Evolutionary conservation across 2,888 invertebrate genomes (phyloP).

Genomic region (Cheilosia impressa): DNA sequence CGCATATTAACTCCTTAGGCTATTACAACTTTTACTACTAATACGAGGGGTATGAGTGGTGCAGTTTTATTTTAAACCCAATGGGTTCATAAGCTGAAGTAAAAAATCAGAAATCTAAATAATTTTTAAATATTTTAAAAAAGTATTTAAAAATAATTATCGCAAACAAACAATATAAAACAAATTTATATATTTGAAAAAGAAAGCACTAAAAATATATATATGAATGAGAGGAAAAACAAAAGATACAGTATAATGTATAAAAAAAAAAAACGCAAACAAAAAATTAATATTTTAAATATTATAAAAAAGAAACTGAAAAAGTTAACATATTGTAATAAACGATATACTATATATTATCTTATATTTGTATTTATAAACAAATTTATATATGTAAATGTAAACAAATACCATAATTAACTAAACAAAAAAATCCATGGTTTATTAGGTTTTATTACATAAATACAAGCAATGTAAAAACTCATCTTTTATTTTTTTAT

Average conservation of each 20-base stretch:
- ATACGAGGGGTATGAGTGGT: conserved; percentile 78
- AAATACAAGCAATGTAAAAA: conserved; percentile 60
- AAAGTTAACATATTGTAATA: conserved; percentile 77
- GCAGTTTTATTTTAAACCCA: conserved; percentile 83
- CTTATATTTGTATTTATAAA: conserved; percentile 78
- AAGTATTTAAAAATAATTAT: conserved; percentile 77
- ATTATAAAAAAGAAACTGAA: conserved; percentile 75
- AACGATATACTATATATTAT: conserved; percentile 76
- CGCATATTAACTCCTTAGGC: conserved; percentile 42
- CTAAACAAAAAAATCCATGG: conserved; percentile 43
- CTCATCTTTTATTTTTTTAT: conserved; percentile 36
- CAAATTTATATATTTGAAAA: conserved; percentile 75
- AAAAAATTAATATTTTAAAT: conserved; percentile 63
- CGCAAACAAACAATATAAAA: conserved; percentile 58
- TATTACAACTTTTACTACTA: conserved; percentile 60
- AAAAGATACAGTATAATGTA: conserved; percentile 59
- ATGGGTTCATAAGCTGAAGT: conserved; percentile 82
- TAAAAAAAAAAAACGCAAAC: conserved; percentile 42
- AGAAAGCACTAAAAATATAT: conserved; percentile 74
- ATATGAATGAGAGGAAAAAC: conserved; percentile 53
- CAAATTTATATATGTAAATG: conserved; percentile 76
- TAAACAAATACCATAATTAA: conserved; percentile 47
- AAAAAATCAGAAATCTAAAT: conserved; percentile 59
- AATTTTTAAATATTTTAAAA: conserved; percentile 79
- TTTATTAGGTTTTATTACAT: conserved; percentile 58